Conservation (phyloP, 2,113 vertebrate species). For the Caracal caracal region DNA sequence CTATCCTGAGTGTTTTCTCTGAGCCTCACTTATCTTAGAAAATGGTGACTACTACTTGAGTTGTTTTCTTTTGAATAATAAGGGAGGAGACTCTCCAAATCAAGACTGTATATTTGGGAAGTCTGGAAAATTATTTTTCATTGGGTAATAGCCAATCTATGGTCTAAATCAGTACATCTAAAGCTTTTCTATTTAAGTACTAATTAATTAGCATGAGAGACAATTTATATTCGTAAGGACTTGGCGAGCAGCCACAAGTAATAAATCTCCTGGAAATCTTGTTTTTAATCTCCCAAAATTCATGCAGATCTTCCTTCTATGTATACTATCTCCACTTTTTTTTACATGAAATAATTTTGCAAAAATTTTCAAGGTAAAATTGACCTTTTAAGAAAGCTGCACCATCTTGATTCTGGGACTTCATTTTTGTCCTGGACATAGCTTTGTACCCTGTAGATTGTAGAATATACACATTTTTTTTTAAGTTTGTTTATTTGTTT, state of each 20-base stretch:
- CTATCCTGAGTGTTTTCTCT: neutral
- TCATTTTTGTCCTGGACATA: neutral
- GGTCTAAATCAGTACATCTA: neutral
- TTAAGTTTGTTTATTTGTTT: too few relatives aligned
- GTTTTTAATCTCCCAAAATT: neutral
- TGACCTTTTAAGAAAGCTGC: neutral
- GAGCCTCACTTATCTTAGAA: neutral
- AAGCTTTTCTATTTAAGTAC: neutral
- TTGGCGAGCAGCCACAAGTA: neutral
- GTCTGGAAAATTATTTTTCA: neutral
- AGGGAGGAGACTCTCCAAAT: neutral
- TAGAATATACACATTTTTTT: neutral
- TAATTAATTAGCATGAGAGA: neutral
- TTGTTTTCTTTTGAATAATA: constrained; percentile 22
- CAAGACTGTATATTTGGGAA: neutral
- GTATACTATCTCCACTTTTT: neutral
- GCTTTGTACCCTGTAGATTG: neutral
- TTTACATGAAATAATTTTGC: neutral
- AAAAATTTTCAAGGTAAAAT: neutral
- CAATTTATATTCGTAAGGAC: neutral
- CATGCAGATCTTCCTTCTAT: neutral
- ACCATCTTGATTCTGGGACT: neutral
- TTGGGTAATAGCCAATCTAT: neutral
- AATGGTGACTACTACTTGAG: neutral
- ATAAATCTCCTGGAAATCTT: neutral